These are phyloP conservation scores for Paradoxurus hermaphroditus DNA, from an alignment of 2,113 vertebrate genomes.

Conservation along the genomic window DNA sequence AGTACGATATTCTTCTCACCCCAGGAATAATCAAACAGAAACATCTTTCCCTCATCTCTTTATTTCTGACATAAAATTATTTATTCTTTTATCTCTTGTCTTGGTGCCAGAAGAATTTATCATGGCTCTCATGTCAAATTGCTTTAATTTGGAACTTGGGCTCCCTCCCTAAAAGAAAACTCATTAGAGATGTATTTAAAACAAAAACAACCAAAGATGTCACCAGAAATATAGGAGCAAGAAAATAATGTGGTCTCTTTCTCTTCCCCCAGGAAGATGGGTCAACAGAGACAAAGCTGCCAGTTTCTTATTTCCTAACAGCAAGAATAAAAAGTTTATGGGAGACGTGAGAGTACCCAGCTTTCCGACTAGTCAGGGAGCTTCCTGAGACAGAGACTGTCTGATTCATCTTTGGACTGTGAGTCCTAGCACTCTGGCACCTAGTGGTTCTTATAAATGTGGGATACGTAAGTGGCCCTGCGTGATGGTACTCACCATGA, in stretches of 20 bases:
- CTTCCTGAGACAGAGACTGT: neutral
- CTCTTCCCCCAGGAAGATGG: neutral
- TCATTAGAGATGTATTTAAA: slow-evolving; percentile 1
- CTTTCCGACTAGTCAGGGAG: neutral
- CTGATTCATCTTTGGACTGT: neutral
- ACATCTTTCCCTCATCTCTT: neutral
- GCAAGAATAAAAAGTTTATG: neutral
- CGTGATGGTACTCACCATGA: neutral
- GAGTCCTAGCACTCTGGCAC: neutral
- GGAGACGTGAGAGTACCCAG: neutral
- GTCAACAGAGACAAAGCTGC: neutral
- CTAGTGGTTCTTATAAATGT: neutral
- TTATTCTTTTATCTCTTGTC: neutral
- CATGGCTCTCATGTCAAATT: neutral
- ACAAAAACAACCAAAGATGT: neutral
- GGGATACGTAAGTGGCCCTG: neutral
- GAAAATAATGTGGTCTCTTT: neutral
- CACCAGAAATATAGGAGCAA: neutral
- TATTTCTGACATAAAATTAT: neutral
- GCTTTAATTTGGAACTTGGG: slow-evolving; percentile 3
- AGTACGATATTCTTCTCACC: neutral
- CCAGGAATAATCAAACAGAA: neutral
- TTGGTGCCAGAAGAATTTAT: slow-evolving; percentile 1
- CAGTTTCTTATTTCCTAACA: neutral
- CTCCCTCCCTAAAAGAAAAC: neutral